A percentile compares a stretch with the other conserved stretches of the same genome.
These are phyloP conservation scores for Turritopsis dohrnii DNA, from an alignment of 30 jellyfish, hydroid and myxozoan species.

Conservation along the genomic window DNA sequence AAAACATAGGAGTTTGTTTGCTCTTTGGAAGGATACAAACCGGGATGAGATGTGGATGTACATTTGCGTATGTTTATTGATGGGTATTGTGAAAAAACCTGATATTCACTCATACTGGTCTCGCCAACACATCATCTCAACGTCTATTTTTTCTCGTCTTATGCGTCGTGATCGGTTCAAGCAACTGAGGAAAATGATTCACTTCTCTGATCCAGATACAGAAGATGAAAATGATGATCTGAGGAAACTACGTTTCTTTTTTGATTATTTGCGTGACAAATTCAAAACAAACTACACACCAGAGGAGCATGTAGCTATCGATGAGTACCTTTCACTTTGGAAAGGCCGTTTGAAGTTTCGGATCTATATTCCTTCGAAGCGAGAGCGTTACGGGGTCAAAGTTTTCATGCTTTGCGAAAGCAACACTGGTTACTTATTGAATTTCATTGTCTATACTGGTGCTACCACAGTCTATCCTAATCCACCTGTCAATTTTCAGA, in stretches of 20 bases:
- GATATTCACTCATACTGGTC: not conserved
- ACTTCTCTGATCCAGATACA: not conserved
- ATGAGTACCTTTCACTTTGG: constrained; percentile 15
- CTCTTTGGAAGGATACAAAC: constrained; percentile 7
- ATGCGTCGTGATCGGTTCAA: no score
- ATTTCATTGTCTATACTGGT: no score
- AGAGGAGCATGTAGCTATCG: not conserved
- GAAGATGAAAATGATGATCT: no score
- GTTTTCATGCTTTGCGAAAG: constrained; percentile 21
- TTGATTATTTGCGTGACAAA: no score
- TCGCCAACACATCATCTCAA: constrained; percentile 7
- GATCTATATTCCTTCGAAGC: constrained; percentile 16
- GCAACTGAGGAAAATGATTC: constrained; percentile 5
- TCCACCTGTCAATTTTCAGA: no score
- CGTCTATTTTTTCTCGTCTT: not conserved
- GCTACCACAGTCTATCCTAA: no score
- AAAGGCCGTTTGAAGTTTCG: constrained; percentile 18
- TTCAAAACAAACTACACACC: constrained; percentile 16
- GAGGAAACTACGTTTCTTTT: no score
- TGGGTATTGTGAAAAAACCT: not conserved
- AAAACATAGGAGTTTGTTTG: not conserved
- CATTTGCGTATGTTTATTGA: not conserved
- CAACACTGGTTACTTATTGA: constrained; percentile 13
- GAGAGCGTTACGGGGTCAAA: constrained; percentile 22
- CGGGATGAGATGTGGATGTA: constrained; percentile 1